These are phyloP conservation scores for Pseudanteris insignis DNA, from an alignment of 2,888 invertebrate genomes.

Conservation along the genomic window DNA sequence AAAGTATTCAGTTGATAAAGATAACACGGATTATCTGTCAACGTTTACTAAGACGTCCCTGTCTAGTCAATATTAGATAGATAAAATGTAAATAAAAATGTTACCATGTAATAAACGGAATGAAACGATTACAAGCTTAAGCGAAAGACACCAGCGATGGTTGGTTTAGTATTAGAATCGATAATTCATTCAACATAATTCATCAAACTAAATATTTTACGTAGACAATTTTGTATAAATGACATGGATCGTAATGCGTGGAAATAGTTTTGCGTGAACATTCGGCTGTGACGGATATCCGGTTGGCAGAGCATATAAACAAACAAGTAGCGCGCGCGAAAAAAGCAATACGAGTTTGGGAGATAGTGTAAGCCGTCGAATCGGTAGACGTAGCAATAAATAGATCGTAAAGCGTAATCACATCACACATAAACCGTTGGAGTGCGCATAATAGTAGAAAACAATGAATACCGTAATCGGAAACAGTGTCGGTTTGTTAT, in stretches of 20 bases:
- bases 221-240: too few relatives aligned
- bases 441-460: slow-evolving; percentile 67
- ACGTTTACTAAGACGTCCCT: slow-evolving; percentile 54
- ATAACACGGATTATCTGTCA: slow-evolving; percentile 13
- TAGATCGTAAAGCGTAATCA: slow-evolving; percentile 65
- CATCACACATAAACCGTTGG: slow-evolving; percentile 64
- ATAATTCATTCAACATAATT: too few relatives aligned
- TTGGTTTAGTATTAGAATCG: too few relatives aligned
- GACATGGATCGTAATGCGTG: too few relatives aligned
- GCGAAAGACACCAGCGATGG: too few relatives aligned
- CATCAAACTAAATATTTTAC: too few relatives aligned
- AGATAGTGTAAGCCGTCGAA: slow-evolving; percentile 50
- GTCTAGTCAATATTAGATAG: slow-evolving; percentile 66
- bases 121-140: too few relatives aligned
- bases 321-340: slow-evolving; percentile 21
- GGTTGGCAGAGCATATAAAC: too few relatives aligned
- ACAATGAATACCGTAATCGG: slow-evolving; percentile 67
- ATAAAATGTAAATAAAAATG: slow-evolving; percentile 56
- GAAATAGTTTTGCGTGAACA: too few relatives aligned
- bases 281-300: too few relatives aligned
- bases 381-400: slow-evolving; percentile 57
- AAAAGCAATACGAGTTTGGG: slow-evolving; percentile 43
- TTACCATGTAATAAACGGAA: too few relatives aligned
- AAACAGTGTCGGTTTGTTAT: slow-evolving; percentile 67
- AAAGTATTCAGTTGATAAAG: neutral